A percentile compares a stretch with the other conserved stretches of the same genome.
Evolutionary conservation across 2,113 vertebrate genomes (phyloP).

Genomic region (Phylloscopus trochilus): DNA sequence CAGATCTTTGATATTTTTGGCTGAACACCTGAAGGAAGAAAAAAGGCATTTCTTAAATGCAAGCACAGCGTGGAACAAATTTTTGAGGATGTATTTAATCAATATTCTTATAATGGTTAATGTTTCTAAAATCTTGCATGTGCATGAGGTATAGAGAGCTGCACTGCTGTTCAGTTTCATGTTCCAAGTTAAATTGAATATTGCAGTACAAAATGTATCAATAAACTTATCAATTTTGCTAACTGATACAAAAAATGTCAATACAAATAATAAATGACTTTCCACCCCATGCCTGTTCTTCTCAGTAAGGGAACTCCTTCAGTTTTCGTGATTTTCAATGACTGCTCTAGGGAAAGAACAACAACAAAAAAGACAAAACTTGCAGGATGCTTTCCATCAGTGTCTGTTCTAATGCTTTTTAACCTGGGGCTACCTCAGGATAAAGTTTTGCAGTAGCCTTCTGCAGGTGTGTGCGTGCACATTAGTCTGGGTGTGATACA

Average conservation of each 20-base stretch:
- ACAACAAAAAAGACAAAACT: neutral
- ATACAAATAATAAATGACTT: neutral
- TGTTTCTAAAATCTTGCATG: neutral
- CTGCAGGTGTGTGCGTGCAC: accelerated
- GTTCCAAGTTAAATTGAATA: neutral
- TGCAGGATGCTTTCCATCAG: neutral
- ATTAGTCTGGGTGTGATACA: neutral
- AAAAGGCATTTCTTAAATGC: neutral
- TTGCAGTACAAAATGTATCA: neutral
- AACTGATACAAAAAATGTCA: neutral
- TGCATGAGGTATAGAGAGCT: neutral
- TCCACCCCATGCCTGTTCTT: accelerated
- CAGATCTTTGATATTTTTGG: neutral
- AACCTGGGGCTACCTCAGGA: neutral
- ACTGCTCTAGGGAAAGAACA: neutral
- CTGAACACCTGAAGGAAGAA: neutral
- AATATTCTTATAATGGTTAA: neutral
- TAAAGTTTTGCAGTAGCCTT: neutral
- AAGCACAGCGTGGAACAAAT: neutral
- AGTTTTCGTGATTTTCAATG: neutral
- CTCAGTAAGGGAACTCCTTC: neutral
- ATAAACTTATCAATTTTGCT: neutral
- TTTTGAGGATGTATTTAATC: neutral
- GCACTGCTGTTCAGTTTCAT: neutral
- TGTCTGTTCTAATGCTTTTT: neutral